A percentile compares a stretch with the other conserved stretches of the same genome.
Conservation (phyloP, 2,888 invertebrate genomes). For the Diploptera punctata region DNA sequence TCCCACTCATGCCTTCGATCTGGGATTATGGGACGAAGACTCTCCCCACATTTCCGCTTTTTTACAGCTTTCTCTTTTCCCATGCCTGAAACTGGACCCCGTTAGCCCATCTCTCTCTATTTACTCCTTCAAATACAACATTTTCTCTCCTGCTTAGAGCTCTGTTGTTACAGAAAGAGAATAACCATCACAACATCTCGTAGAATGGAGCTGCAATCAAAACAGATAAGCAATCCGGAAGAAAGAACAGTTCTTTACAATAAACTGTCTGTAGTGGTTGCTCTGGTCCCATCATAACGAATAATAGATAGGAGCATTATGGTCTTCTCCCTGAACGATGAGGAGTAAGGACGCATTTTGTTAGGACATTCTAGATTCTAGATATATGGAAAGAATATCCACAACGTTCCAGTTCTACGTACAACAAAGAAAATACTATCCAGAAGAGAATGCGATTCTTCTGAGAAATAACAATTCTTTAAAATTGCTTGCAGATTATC, state of each 20-base stretch:
- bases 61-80: not conserved
- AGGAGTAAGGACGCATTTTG: not conserved
- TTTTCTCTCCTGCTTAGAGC: not conserved
- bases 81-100: not conserved
- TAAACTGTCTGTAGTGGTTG: not conserved
- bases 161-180: not conserved
- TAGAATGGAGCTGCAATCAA: slow-evolving; percentile 4
- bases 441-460: not conserved
- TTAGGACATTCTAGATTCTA: not conserved
- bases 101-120: not conserved
- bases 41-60: not conserved
- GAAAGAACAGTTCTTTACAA: slow-evolving; percentile 17
- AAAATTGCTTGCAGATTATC: not conserved
- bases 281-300: not conserved
- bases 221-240: slow-evolving; percentile 5
- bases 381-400: not conserved
- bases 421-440: too few relatives aligned
- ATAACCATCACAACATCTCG: slow-evolving; percentile 2
- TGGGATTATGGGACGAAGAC: slow-evolving; percentile 18
- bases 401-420: not conserved
- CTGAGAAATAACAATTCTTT: not conserved
- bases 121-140: not conserved
- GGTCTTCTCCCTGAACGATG: not conserved
- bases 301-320: slow-evolving; percentile 10
- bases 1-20: not conserved